Evolutionary conservation across 2,113 vertebrate species (phyloP).

Genomic region (Chaetura pelagica): DNA sequence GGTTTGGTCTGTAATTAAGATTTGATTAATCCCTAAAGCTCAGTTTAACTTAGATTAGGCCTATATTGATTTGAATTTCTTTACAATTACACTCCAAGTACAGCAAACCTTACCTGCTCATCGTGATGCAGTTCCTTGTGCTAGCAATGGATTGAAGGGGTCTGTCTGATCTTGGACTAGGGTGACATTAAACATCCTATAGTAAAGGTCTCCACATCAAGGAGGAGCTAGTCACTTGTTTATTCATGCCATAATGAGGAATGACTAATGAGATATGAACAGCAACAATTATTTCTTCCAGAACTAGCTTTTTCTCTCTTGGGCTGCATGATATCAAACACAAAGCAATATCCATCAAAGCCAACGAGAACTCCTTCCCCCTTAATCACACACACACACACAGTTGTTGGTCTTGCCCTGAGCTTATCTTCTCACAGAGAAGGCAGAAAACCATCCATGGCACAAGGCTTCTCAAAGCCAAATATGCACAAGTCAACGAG

Average conservation of each 20-base stretch:
- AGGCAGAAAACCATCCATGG: neutral
- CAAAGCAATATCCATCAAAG: neutral
- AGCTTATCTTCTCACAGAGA: neutral
- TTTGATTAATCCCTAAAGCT: conserved; percentile 77
- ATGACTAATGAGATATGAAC: neutral
- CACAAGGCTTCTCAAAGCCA: neutral
- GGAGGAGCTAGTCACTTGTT: neutral
- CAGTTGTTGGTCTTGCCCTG: neutral
- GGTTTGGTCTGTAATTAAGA: conserved; percentile 72
- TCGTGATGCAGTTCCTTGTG: neutral
- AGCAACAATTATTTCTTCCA: neutral
- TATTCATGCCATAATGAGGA: neutral
- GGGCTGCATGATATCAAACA: neutral
- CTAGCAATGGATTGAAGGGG: neutral
- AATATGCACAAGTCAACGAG: rapidly evolving
- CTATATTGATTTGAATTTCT: conserved; percentile 68
- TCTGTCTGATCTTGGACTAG: neutral
- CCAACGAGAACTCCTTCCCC: rapidly evolving
- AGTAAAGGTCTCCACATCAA: neutral
- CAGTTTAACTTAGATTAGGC: conserved; percentile 69
- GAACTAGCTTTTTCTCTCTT: neutral
- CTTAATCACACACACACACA: neutral
- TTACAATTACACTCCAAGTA: conserved; percentile 44
- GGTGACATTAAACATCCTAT: neutral
- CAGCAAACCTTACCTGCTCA: conserved; percentile 25